phyloP scores from a whole-genome alignment of 2,888 invertebrate species.

The Pristionchus entomophagus region DNA sequence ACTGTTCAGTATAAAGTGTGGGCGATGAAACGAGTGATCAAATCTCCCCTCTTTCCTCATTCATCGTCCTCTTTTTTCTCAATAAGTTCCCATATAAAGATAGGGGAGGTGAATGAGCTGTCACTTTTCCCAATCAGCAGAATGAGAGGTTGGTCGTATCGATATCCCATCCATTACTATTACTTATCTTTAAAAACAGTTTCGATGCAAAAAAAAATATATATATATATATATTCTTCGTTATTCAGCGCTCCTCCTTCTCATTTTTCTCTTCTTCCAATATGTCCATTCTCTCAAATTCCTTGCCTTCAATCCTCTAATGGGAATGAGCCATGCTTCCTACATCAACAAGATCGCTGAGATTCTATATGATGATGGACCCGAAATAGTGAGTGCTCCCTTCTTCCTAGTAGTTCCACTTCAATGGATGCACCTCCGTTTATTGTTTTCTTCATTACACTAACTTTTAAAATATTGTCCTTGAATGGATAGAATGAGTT shows the following conservation, averaged over 20 bases:
- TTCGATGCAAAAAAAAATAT: too few relatives aligned
- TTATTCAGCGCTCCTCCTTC: neutral
- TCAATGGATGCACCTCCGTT: too few relatives aligned
- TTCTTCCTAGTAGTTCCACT: too few relatives aligned
- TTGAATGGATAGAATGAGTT: too few relatives aligned
- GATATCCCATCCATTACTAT: neutral
- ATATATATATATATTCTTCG: too few relatives aligned
- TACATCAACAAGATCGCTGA: conserved; percentile 39
- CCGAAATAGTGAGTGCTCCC: conserved; percentile 28
- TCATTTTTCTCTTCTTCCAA: neutral
- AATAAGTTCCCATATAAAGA: conserved; percentile 5
- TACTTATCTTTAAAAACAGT: neutral
- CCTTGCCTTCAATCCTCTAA: conserved; percentile 26
- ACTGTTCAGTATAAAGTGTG: neutral
- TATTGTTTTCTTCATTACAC: neutral
- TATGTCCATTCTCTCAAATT: neutral
- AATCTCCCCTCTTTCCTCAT: neutral
- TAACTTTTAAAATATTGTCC: too few relatives aligned
- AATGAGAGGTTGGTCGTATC: conserved; percentile 23
- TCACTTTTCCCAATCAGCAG: neutral
- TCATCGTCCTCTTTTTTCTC: neutral
- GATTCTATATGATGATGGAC: conserved; percentile 36
- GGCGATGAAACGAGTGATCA: neutral
- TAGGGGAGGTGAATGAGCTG: neutral
- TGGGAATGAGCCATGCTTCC: neutral